Evolutionary conservation across 2,888 invertebrate genomes (phyloP).

Genomic region (Hymenopus coronatus): DNA sequence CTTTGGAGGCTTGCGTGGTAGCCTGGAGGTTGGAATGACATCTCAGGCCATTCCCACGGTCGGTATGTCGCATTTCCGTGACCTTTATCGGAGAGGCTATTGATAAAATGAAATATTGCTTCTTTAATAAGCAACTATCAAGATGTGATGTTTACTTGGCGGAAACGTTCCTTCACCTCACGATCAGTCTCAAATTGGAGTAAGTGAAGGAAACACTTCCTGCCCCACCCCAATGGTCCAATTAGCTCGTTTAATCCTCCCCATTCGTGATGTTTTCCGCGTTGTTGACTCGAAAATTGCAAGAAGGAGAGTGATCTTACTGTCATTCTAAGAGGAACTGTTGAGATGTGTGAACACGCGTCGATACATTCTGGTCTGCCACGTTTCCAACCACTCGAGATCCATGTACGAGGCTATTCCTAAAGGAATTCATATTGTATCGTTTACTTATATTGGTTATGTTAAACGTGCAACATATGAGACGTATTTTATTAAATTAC

Average conservation of each 20-base stretch:
- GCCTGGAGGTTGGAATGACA: neutral
- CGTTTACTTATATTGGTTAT: no score
- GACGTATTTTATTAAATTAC: no score
- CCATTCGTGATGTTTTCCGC: neutral
- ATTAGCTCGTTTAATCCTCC: neutral
- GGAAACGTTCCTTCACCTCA: neutral
- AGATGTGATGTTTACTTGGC: neutral
- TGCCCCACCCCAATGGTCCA: neutral
- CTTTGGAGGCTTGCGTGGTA: neutral
- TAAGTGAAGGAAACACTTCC: neutral
- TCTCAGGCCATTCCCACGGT: neutral
- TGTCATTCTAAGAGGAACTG: no score
- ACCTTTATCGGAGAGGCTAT: neutral
- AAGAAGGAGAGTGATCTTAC: neutral
- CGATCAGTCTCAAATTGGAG: neutral
- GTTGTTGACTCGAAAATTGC: neutral
- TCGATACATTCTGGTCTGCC: no score
- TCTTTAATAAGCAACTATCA: neutral
- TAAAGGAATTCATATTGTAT: no score
- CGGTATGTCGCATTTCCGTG: neutral
- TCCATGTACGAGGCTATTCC: no score
- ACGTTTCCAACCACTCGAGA: no score
- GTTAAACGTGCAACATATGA: no score
- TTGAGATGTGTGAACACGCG: no score
- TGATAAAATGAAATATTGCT: neutral